Conservation (phyloP, 1,140 invertebrate genomes). For the Scylla paramamosain region DNA sequence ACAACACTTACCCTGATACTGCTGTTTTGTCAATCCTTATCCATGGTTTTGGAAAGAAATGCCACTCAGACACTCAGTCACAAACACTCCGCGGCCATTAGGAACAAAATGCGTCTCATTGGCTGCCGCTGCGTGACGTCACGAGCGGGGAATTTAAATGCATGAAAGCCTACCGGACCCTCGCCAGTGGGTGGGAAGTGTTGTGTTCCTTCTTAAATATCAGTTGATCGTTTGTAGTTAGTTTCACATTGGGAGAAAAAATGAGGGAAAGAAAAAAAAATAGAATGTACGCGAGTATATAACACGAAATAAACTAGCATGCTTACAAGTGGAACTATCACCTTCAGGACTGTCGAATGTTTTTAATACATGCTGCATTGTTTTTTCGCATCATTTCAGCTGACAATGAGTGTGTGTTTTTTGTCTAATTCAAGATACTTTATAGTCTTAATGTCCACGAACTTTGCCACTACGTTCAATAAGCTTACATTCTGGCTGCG, state of each 20-base stretch:
- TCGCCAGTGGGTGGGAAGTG: background rate
- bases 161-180: too few species aligned
- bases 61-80: too few species aligned
- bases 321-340: background rate
- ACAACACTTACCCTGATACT: too few species aligned
- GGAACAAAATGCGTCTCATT: too few species aligned
- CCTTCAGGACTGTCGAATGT: background rate
- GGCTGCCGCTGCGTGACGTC: too few species aligned
- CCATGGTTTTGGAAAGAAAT: too few species aligned
- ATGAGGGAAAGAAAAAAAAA: too few species aligned
- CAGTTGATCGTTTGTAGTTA: background rate
- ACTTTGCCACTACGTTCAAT: slow-evolving; percentile 10
- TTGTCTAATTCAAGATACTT: slow-evolving; percentile 9
- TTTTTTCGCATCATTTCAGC: background rate
- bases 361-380: background rate
- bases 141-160: too few species aligned
- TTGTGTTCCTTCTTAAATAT: background rate
- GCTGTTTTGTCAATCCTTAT: too few species aligned
- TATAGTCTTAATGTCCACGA: slow-evolving; percentile 4
- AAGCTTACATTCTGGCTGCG: background rate
- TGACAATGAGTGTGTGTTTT: background rate
- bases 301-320: background rate
- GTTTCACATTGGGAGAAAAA: background rate
- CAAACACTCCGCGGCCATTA: too few species aligned
- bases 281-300: background rate